Conservation (phyloP, 2,113 vertebrate species). For the Pachypanchax playfairii region DNA sequence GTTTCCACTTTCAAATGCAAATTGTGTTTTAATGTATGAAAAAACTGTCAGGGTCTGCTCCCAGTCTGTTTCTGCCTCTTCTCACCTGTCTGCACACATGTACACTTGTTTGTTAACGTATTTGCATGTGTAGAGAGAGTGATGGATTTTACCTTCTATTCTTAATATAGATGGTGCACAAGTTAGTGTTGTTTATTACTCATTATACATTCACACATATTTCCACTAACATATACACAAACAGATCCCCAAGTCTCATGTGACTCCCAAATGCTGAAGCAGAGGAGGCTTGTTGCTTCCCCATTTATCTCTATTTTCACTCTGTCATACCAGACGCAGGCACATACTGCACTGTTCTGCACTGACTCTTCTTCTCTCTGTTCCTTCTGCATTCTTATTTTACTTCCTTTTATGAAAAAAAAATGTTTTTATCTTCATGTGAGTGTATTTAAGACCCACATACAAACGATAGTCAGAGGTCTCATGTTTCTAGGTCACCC, state of each 20-base stretch:
- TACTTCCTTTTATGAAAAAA: conserved; percentile 2
- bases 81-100: conserved; percentile 6
- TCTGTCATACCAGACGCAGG: conserved; percentile 39
- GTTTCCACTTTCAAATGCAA: conserved; percentile 24
- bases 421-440: too few species aligned
- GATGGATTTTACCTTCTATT: conserved; percentile 12
- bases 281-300: conserved; percentile 39
- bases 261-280: conserved; percentile 34
- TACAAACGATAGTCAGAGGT: neutral
- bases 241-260: neutral
- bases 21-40: conserved; percentile 12
- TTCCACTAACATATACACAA: neutral
- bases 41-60: conserved; percentile 6
- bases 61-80: neutral
- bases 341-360: conserved; percentile 11
- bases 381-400: neutral
- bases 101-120: neutral
- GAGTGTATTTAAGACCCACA: too few species aligned
- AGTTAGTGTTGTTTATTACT: conserved; percentile 29
- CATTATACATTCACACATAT: conserved; percentile 14
- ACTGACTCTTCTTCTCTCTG: conserved; percentile 18
- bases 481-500: neutral
- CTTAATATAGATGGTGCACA: conserved; percentile 21
- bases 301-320: conserved; percentile 59
- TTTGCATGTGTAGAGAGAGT: neutral